These are phyloP conservation scores for Schrankia costaestrigalis DNA, from an alignment of 2,888 invertebrate genomes.

Conservation along the genomic window DNA sequence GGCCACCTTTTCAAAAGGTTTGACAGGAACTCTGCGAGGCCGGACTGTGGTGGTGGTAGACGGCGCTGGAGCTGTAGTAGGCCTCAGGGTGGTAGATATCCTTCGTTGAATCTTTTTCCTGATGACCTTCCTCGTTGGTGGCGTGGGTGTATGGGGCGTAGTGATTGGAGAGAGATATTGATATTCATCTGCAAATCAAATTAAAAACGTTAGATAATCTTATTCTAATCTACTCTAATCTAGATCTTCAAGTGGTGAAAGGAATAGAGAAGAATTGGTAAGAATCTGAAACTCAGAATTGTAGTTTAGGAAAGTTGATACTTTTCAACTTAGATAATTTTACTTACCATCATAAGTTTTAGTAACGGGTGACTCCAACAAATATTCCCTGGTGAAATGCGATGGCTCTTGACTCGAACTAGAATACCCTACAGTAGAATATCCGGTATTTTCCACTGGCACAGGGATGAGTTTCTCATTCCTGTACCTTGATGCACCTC, in stretches of 20 bases:
- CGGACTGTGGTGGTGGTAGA: constrained; percentile 16
- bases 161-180: constrained; percentile 67
- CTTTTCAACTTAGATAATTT: not conserved
- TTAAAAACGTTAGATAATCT: too few species aligned
- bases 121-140: constrained; percentile 36
- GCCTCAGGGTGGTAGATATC: constrained; percentile 58
- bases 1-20: constrained; percentile 54
- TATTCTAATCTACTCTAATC: too few species aligned
- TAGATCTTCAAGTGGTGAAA: too few species aligned
- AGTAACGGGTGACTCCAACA: constrained; percentile 69
- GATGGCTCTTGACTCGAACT: constrained; percentile 57
- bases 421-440: constrained; percentile 52
- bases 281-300: not conserved
- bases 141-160: constrained; percentile 44
- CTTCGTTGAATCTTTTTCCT: constrained; percentile 59
- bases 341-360: constrained; percentile 70
- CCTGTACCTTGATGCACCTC: constrained; percentile 21
- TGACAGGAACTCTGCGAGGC: constrained; percentile 34
- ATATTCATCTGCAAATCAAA: constrained; percentile 58
- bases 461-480: constrained; percentile 43
- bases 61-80: constrained; percentile 25
- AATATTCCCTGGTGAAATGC: constrained; percentile 70
- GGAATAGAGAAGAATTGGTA: too few species aligned
- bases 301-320: not conserved
- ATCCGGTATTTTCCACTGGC: constrained; percentile 52